Conservation (phyloP, 2,113 vertebrate genomes). For the Electrona antarctica region DNA sequence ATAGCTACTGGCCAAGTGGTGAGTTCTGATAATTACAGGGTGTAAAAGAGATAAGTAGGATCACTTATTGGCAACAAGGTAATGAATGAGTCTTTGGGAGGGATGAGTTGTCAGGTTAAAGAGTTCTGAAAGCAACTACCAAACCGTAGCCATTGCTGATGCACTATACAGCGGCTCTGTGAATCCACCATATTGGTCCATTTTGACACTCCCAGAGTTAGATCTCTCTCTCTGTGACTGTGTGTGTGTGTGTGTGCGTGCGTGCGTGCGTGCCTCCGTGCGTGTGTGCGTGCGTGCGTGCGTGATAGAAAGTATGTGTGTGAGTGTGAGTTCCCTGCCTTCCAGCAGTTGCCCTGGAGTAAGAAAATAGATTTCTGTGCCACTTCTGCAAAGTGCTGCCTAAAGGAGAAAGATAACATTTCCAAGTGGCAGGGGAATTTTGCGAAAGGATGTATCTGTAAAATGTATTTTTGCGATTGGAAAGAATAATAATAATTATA, state of each 20-base stretch:
- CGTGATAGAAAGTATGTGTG: background rate
- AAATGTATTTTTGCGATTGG: constrained; percentile 46
- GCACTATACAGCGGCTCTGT: constrained; percentile 9
- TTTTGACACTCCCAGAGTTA: constrained; percentile 12
- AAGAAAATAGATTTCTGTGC: constrained; percentile 29
- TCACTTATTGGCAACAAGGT: constrained; percentile 3
- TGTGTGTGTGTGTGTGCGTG: too few relatives aligned
- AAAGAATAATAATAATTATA: constrained; percentile 22
- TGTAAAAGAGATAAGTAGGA: constrained; percentile 13
- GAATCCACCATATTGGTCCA: constrained; percentile 31
- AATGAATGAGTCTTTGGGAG: constrained; percentile 3
- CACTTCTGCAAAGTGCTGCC: constrained; percentile 21
- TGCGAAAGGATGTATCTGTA: constrained; percentile 38
- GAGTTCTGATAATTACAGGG: constrained; percentile 6
- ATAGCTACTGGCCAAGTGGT: constrained; percentile 9
- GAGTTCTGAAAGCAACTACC: background rate
- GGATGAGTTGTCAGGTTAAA: background rate
- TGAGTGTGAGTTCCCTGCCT: constrained; percentile 15
- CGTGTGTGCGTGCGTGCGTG: background rate
- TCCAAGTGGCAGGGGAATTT: constrained; percentile 24
- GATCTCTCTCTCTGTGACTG: constrained; percentile 11
- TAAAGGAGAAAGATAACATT: constrained; percentile 28
- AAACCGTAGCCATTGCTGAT: background rate
- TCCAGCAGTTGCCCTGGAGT: constrained; percentile 26
- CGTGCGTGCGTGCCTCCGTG: background rate